Percentiles rank a stretch among this genome's conserved stretches.
Conservation (phyloP, 2,113 vertebrate genomes). For the human (Homo sapiens) region GRCh38 chr9:77205001-77205500, state of each 20-base stretch:
- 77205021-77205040: background rate
- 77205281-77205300: background rate
- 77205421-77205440: conserved; percentile 20
- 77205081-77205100: background rate
- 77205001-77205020: background rate
- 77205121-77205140: background rate
- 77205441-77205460: background rate
- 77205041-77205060: background rate
- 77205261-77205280: conserved; percentile 22
- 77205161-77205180: conserved; percentile 23
- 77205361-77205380: conserved; percentile 95
- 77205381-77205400: conserved; percentile 97
- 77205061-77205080: background rate
- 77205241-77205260: background rate
- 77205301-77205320: conserved; percentile 87
- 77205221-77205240: background rate
- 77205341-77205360: conserved; percentile 96
- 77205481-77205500: conserved; percentile 12
- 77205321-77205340: conserved; percentile 97
- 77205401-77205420: conserved; percentile 91
- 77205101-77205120: background rate
- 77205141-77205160: background rate
- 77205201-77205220: background rate
- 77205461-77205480: background rate
- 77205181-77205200: background rate